Conservation (phyloP, 2,797 vertebrate genomes). For the Champsocephalus gunnari region DNA sequence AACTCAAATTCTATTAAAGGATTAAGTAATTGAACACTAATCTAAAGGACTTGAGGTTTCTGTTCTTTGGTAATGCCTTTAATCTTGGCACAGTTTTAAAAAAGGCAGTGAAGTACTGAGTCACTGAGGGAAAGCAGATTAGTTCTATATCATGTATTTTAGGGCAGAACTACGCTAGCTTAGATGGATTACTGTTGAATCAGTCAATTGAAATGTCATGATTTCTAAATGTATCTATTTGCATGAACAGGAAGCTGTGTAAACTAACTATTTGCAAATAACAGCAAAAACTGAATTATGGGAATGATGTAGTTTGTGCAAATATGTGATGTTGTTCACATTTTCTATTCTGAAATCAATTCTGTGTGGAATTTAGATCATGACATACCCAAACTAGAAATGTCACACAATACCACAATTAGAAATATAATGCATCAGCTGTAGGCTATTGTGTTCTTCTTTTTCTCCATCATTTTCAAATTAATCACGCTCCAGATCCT, state of each 20-base stretch:
- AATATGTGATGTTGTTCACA: background rate
- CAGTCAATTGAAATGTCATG: conserved; percentile 77
- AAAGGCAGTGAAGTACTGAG: conserved; percentile 73
- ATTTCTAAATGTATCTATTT: conserved; percentile 58
- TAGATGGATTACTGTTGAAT: conserved; percentile 81
- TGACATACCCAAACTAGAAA: conserved; percentile 30
- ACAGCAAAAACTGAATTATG: conserved; percentile 5
- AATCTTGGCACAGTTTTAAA: conserved; percentile 80
- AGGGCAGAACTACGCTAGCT: conserved; percentile 75
- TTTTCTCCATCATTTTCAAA: conserved; percentile 59
- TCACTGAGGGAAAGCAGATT: conserved; percentile 80
- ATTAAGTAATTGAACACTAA: conserved; percentile 86
- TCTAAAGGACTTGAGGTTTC: conserved; percentile 80
- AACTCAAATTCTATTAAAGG: conserved; percentile 83
- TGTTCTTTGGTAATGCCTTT: conserved; percentile 84
- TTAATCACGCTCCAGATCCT: conserved; percentile 82
- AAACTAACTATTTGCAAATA: conserved; percentile 24
- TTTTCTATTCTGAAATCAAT: background rate
- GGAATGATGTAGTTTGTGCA: conserved; percentile 18
- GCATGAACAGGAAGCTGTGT: conserved; percentile 44
- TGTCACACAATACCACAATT: conserved; percentile 51
- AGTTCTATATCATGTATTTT: conserved; percentile 83
- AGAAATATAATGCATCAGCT: conserved; percentile 56
- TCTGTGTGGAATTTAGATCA: conserved; percentile 11
- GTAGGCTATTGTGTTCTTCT: conserved; percentile 55